phyloP scores from a whole-genome alignment of 2,113 vertebrate genomes.

The Tragelaphus strepsiceros region DNA sequence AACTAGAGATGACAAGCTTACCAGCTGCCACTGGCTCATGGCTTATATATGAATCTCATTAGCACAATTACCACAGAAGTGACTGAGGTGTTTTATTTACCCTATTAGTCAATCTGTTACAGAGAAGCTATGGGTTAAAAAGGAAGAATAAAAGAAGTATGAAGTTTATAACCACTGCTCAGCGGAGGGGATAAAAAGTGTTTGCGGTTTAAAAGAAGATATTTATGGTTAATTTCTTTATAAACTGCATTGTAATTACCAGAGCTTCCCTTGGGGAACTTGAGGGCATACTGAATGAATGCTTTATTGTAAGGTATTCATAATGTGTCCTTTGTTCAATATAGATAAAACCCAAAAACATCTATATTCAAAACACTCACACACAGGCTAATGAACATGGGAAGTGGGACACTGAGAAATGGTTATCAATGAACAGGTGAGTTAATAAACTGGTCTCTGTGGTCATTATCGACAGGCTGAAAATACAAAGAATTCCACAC shows the following conservation, averaged over 20 bases:
- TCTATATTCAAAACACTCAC: background rate
- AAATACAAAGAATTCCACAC: background rate
- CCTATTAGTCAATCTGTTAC: background rate
- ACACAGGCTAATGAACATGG: background rate
- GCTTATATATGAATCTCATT: background rate
- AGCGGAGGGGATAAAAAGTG: background rate
- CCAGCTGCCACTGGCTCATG: background rate
- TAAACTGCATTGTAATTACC: background rate
- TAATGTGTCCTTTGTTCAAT: background rate
- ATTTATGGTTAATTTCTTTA: background rate
- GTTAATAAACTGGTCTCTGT: background rate
- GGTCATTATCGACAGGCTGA: background rate
- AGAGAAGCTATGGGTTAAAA: background rate
- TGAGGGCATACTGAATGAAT: background rate
- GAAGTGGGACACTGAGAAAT: background rate
- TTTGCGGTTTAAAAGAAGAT: background rate
- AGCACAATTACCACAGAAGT: background rate
- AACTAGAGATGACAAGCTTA: background rate
- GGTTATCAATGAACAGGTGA: background rate
- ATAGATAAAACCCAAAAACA: background rate
- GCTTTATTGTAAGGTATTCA: background rate
- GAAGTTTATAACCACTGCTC: conserved; percentile 2
- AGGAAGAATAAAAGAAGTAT: background rate
- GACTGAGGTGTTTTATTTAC: background rate
- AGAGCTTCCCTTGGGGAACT: background rate